Conservation (phyloP, 1,140 invertebrate species). For the Brachionus sp. region DNA sequence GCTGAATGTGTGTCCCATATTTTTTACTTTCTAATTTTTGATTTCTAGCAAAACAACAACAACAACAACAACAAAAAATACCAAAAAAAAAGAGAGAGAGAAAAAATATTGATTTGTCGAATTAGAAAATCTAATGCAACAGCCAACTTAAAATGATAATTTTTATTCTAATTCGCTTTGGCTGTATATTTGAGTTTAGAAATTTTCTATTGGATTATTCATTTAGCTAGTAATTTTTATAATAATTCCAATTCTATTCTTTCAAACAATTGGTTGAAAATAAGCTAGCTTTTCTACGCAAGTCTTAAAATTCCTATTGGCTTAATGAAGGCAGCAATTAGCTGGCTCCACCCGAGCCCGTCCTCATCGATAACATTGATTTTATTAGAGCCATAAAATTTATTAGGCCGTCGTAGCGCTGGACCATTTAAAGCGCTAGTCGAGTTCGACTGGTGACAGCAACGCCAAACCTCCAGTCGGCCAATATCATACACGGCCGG, state of each 20-base stretch:
- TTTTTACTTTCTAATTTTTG: background rate
- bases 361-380: background rate
- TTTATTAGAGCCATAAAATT: background rate
- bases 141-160: conserved; percentile 9
- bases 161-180: background rate
- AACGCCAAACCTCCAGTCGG: background rate
- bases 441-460: background rate
- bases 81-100: background rate
- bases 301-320: background rate
- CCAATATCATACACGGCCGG: background rate
- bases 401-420: background rate
- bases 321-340: background rate
- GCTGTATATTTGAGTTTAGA: background rate
- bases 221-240: background rate
- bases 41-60: background rate
- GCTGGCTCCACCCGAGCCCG: background rate
- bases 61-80: background rate
- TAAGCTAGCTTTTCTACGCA: background rate
- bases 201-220: conserved; percentile 4
- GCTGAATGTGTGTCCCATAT: background rate
- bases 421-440: background rate
- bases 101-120: background rate
- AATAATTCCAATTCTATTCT: conserved; percentile 21
- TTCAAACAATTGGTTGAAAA: background rate
- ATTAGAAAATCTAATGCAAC: conserved; percentile 3